These are phyloP conservation scores for Pangasianodon hypophthalmus DNA, from an alignment of 2,113 vertebrate species.

Conservation along the genomic window DNA sequence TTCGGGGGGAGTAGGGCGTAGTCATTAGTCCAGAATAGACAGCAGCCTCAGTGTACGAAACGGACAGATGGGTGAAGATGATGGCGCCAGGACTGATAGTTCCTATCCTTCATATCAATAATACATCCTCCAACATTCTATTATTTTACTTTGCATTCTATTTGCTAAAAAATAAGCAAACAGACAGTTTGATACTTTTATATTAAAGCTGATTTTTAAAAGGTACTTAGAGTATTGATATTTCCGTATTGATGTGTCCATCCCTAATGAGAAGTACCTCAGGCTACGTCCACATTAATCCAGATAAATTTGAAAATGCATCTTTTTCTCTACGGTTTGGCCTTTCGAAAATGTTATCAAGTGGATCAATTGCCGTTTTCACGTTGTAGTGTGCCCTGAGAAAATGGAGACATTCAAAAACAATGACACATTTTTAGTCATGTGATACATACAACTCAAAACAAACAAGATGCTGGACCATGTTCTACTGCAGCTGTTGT, in stretches of 20 bases:
- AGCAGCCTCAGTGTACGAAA: neutral
- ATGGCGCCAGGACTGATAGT: neutral
- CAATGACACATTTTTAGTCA: no score
- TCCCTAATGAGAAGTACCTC: neutral
- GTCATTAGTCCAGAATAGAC: neutral
- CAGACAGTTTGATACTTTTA: neutral
- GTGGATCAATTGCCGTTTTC: no score
- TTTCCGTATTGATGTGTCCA: neutral
- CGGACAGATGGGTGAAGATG: neutral
- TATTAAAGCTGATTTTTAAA: neutral
- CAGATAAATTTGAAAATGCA: no score
- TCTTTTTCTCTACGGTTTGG: no score
- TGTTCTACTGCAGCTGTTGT: no score
- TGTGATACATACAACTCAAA: no score
- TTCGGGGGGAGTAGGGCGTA: neutral
- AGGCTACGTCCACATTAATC: no score
- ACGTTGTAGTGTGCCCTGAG: no score
- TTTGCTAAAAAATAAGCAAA: neutral
- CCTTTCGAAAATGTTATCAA: no score
- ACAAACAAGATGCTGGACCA: no score
- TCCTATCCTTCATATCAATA: neutral
- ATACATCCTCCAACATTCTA: neutral
- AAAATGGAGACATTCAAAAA: no score
- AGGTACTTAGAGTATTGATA: neutral
- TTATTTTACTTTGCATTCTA: neutral